Evolutionary conservation across 2,797 vertebrate genomes (phyloP), one percentile per base, ranked within the genome.

Genomic region (Myiotriccus ornatus): DNA sequence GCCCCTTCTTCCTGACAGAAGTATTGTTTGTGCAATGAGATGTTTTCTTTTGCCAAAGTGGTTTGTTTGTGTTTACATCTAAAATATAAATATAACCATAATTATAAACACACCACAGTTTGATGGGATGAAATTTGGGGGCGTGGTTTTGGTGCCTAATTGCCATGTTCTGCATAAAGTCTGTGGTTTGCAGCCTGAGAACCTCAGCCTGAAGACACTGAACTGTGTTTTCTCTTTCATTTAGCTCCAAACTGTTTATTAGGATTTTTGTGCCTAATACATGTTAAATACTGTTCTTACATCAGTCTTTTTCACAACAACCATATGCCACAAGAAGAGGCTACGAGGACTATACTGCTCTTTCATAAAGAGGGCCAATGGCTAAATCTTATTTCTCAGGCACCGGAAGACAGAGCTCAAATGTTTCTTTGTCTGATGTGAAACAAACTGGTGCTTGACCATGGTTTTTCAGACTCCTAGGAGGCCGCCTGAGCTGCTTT

Each of bases 301-400:
- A 64, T 46, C 34, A 71, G 44, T 13, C 21, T 59, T 79, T 15
- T n/a, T 68, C 41, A 73, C 20, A 32, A 37, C 63, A 56, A 30
- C 18, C 3, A 16, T 5, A 12, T 12, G 9, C 8, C 24, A 52
- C 41, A 88, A 1, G n/a, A 30, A 14, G 28, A 67, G 13, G 12
- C 19, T 30, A 14, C 0, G 1, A 81, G 34, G 37, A 64, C 27
- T 24, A 14, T 4, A 6, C 6, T 46, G 39, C 7, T 46, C 17
- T 55, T 53, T 56, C 35, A 24, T 14, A 15, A 74, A 73, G 55
- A 30, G 19, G 19, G 15, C 7, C 35, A 69, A 13, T 37, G 18
- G 23, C 63, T 89, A 46, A 44, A 78, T 37, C 44, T 4, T 1
- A 19, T 90, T 85, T 74, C 69, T 81, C 35, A 10, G 37, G 52